Base-by-base conservation (phyloP, 2,113 vertebrate genomes). In the Ophthalmotilapia sp. region DNA sequence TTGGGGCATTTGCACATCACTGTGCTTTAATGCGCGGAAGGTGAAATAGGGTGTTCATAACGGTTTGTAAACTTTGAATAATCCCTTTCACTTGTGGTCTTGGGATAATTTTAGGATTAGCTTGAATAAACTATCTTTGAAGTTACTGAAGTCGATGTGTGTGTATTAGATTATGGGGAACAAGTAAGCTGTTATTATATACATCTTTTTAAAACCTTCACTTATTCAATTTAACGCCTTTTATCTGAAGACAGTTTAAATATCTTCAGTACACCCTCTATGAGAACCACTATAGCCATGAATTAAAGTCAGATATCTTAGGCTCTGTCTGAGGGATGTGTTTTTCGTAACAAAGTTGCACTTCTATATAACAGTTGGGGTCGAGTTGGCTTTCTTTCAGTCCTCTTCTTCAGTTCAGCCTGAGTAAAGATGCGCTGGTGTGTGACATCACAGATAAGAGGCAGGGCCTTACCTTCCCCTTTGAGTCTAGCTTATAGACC, bases 381-480 rank as follows among this genome's bases (percentile, higher is more conserved):
- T 45, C 3, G 40, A 65, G 14, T 55, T 21, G 7, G 4, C 73
- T 81, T 70, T 47, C 21, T 53, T 45, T 9, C 70, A 53, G 47
- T 56, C 13, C 29, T 86, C 21, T 65, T 62, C 68, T 54, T 83
- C 36, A 65, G n/a, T 33, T 83, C 15, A 21, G 19, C 51, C 7
- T 56, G 40, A 60, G 77, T 29, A 49, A 26, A 80, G 84, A 84
- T 90, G 40, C 38, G 47, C 17, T 83, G 86, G 73, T 17, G 62
- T 92, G 90, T 92, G 90, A 83, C 89, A 77, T 88, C 79, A 38
- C 77, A 55, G 60, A 88, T 68, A 9, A 87, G 81, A 91, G 85
- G 70, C 81, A 26, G 85, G 6, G 70, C 79, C 68, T 21, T 81
- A 80, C 88, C 42, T 80, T 14, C 40, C 54, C 31, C 42, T 55